A percentile compares a stretch with the other conserved stretches of the same genome.
Conservation (phyloP, 2,888 invertebrate species). For the Clusia tigrina region DNA sequence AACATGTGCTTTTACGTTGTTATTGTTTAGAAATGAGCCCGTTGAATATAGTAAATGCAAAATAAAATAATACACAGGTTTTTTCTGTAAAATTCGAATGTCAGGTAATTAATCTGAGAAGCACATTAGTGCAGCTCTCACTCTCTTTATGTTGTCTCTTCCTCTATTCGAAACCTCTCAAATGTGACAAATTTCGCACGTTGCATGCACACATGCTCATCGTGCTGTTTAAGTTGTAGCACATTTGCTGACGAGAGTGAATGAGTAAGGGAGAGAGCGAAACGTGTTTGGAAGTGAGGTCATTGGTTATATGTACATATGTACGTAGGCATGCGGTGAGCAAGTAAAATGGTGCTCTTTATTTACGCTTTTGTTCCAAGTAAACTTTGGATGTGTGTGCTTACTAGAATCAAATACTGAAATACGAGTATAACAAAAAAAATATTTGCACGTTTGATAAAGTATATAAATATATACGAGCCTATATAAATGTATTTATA, state of each 20-base stretch:
- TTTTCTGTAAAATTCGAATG: too few relatives aligned
- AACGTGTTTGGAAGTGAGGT: neutral
- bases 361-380: neutral
- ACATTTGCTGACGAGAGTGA: slow-evolving; percentile 17
- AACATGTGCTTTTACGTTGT: slow-evolving; percentile 38
- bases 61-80: too few relatives aligned
- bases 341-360: too few relatives aligned
- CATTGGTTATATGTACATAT: slow-evolving; percentile 5
- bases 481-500: too few relatives aligned
- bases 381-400: slow-evolving; percentile 8
- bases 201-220: neutral
- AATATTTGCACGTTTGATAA: too few relatives aligned
- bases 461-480: too few relatives aligned
- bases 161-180: neutral
- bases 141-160: neutral
- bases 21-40: slow-evolving; percentile 53
- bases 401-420: slow-evolving; percentile 18
- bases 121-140: too few relatives aligned
- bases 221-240: neutral
- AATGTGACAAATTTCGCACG: neutral
- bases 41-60: neutral
- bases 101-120: too few relatives aligned
- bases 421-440: slow-evolving; percentile 2
- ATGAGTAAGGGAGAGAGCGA: slow-evolving; percentile 8
- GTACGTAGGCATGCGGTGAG: too few relatives aligned